Percentiles rank a stretch among this genome's conserved stretches.
phyloP scores from a whole-genome alignment of 2,113 vertebrate genomes.

The Dasypus novemcinctus region DNA sequence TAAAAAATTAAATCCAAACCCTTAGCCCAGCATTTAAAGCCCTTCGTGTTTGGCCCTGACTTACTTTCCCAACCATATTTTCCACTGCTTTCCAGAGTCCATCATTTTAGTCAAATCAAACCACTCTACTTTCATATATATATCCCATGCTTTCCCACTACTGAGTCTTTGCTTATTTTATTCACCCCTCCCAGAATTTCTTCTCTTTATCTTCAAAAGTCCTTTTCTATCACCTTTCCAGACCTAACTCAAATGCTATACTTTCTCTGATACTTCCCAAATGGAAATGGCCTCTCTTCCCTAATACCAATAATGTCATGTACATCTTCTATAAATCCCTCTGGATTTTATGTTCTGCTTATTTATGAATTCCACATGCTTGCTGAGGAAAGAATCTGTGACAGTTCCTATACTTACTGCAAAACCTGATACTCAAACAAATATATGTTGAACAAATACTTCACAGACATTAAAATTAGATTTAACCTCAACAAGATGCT shows the following conservation, averaged over 20 bases:
- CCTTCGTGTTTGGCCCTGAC: not conserved
- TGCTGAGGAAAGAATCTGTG: not conserved
- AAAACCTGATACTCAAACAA: slow-evolving; percentile 32
- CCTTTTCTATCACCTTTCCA: slow-evolving; percentile 1
- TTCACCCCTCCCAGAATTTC: not conserved
- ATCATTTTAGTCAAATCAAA: not conserved
- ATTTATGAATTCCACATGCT: not conserved
- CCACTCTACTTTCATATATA: not conserved
- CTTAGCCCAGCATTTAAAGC: not conserved
- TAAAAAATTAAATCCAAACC: slow-evolving; percentile 31
- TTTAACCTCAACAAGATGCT: slow-evolving; percentile 45
- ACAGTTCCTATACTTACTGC: not conserved
- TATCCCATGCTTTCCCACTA: not conserved
- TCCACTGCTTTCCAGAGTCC: not conserved
- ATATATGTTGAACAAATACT: not conserved
- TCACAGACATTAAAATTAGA: slow-evolving; percentile 39
- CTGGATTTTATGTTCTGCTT: slow-evolving; percentile 27
- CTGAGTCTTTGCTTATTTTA: not conserved
- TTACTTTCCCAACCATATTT: not conserved
- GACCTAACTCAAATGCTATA: not conserved
- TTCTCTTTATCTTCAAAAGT: not conserved
- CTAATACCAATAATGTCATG: not conserved
- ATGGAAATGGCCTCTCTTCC: not conserved
- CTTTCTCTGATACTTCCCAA: not conserved
- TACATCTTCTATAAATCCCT: not conserved